These are phyloP conservation scores for Tachina grossa DNA, from an alignment of 2,888 invertebrate genomes.

Conservation along the genomic window DNA sequence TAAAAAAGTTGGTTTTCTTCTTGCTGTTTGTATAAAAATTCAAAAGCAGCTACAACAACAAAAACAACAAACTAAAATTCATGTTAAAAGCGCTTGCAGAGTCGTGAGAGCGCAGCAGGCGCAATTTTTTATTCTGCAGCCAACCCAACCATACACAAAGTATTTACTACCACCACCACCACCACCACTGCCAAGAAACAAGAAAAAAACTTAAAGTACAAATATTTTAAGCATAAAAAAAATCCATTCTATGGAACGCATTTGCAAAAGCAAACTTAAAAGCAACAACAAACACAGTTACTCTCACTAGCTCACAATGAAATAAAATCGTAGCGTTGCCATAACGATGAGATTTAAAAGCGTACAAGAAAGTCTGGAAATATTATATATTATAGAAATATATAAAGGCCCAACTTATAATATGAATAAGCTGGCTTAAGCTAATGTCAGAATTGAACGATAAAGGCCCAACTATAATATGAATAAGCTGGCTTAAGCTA, in stretches of 20 bases:
- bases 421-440: too few species aligned
- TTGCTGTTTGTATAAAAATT: constrained; percentile 53
- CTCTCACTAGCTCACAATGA: constrained; percentile 17
- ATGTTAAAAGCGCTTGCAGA: constrained; percentile 55
- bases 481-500: too few species aligned
- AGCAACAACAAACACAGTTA: constrained; percentile 16
- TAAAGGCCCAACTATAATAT: too few species aligned
- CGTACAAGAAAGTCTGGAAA: too few species aligned
- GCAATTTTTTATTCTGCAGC: constrained; percentile 54
- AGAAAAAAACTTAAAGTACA: constrained; percentile 53
- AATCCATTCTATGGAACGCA: constrained; percentile 62
- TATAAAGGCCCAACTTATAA: too few species aligned
- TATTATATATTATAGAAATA: too few species aligned
- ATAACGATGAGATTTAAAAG: not conserved
- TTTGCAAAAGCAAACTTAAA: constrained; percentile 45
- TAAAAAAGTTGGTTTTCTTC: constrained; percentile 52
- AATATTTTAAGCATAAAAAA: constrained; percentile 51
- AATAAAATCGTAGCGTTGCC: not conserved
- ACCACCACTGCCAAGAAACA: not conserved
- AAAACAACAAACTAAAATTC: constrained; percentile 19
- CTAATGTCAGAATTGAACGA: too few species aligned
- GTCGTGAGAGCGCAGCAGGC: constrained; percentile 61
- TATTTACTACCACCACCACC: constrained; percentile 20
- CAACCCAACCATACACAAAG: not conserved
- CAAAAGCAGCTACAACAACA: constrained; percentile 25